These are phyloP conservation scores for Anolis apletophallus DNA, from an alignment of 2,797 vertebrate species.

Conservation along the genomic window DNA sequence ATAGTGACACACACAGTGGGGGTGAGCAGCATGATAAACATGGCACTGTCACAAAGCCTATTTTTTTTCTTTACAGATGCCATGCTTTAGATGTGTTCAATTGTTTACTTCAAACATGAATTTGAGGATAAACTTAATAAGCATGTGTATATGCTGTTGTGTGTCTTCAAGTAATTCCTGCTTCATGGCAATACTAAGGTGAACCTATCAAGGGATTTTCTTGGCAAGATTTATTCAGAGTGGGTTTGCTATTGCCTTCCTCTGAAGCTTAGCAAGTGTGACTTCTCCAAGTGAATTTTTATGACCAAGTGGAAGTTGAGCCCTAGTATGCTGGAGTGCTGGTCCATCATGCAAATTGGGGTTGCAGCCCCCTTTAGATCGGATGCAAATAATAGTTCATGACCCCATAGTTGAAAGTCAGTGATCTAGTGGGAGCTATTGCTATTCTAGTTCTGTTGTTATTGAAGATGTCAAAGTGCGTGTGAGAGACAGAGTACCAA, in stretches of 20 bases:
- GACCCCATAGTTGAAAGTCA: neutral
- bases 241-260: too few species aligned
- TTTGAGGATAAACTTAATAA: neutral
- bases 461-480: neutral
- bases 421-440: neutral
- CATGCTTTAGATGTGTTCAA: neutral
- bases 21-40: neutral
- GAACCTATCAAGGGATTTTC: too few species aligned
- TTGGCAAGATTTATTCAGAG: too few species aligned
- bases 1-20: neutral
- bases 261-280: too few species aligned
- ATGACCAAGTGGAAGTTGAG: too few species aligned
- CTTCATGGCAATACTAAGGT: too few species aligned
- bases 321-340: too few species aligned
- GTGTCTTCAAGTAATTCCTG: too few species aligned
- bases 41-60: neutral
- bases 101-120: neutral
- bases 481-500: neutral
- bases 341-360: too few species aligned
- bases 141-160: too few species aligned
- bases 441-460: neutral
- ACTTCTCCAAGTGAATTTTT: too few species aligned
- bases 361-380: neutral
- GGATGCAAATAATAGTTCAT: neutral
- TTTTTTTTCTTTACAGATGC: neutral